Evolutionary conservation across 2,888 invertebrate species (phyloP).

Genomic region (Tipula lateralis): DNA sequence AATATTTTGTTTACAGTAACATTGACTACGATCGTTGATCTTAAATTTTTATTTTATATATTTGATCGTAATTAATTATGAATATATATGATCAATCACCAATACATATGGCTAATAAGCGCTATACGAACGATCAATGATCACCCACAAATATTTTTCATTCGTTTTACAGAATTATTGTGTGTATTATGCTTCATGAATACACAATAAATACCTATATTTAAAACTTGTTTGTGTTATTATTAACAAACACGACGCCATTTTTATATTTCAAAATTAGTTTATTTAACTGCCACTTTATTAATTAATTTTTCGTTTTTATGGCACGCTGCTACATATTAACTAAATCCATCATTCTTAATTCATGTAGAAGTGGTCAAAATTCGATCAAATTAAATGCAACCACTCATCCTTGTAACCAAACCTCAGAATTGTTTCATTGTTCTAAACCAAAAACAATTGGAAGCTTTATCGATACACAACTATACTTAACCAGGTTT

Average conservation of each 20-base stretch:
- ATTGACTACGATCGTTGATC: not conserved
- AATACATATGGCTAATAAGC: not conserved
- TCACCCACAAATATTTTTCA: not conserved
- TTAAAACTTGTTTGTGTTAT: not conserved
- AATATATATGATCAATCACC: not conserved
- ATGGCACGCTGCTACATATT: too few species aligned
- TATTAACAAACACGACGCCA: not conserved
- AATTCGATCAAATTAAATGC: too few species aligned
- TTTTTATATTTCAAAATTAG: not conserved
- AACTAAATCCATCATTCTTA: too few species aligned
- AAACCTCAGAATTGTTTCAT: too few species aligned
- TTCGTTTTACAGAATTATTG: not conserved
- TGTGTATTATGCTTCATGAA: not conserved
- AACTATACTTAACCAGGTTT: too few species aligned
- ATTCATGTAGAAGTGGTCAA: too few species aligned
- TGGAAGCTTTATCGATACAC: too few species aligned
- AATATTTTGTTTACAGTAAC: conserved; percentile 3
- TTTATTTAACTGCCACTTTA: too few species aligned
- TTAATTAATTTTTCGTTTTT: too few species aligned
- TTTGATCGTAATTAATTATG: conserved; percentile 19
- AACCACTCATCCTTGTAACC: too few species aligned
- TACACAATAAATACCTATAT: not conserved
- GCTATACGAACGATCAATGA: not conserved
- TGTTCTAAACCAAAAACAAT: too few species aligned
- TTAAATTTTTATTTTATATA: not conserved